Percentiles rank a stretch among this genome's conserved stretches.
Evolutionary conservation across 2,797 vertebrate genomes (phyloP).

Genomic region (Gymnoscopelus braueri): DNA sequence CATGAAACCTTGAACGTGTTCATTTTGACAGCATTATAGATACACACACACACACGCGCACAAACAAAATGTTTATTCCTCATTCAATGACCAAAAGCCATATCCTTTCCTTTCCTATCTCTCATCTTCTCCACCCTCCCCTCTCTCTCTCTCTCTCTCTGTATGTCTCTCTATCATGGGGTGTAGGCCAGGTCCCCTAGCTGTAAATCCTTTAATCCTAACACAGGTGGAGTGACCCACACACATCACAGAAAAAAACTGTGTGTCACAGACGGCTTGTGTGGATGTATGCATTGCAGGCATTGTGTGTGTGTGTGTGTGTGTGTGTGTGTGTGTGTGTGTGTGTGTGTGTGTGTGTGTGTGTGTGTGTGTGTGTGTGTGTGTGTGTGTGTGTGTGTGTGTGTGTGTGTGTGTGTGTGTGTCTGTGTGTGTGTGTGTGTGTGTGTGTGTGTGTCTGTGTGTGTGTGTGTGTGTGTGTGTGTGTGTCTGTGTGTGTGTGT

Average conservation of each 20-base stretch:
- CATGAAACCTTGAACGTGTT: no score
- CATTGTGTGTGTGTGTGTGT: slow-evolving; percentile 12
- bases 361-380: no score
- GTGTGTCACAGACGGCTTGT: background rate
- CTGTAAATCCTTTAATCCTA: slow-evolving; percentile 71
- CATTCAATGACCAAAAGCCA: background rate
- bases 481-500: slow-evolving; percentile 5
- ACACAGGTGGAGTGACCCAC: slow-evolving; percentile 41
- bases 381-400: no score
- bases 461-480: slow-evolving; percentile 1
- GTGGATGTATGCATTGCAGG: slow-evolving; percentile 20
- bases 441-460: slow-evolving; percentile 6
- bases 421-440: slow-evolving; percentile 1
- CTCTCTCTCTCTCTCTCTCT: slow-evolving; percentile 11
- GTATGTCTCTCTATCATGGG: slow-evolving; percentile 27
- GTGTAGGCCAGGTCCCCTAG: slow-evolving; percentile 50
- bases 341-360: no score
- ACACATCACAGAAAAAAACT: background rate
- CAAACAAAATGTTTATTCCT: background rate
- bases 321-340: background rate
- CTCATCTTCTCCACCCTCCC: slow-evolving; percentile 9
- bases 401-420: slow-evolving; percentile 6
- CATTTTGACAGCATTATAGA: no score
- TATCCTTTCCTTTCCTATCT: slow-evolving; percentile 29
- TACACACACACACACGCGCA: no score